Evolutionary conservation across 2,888 invertebrate species (phyloP).

Genomic region (Oscheius onirici): DNA sequence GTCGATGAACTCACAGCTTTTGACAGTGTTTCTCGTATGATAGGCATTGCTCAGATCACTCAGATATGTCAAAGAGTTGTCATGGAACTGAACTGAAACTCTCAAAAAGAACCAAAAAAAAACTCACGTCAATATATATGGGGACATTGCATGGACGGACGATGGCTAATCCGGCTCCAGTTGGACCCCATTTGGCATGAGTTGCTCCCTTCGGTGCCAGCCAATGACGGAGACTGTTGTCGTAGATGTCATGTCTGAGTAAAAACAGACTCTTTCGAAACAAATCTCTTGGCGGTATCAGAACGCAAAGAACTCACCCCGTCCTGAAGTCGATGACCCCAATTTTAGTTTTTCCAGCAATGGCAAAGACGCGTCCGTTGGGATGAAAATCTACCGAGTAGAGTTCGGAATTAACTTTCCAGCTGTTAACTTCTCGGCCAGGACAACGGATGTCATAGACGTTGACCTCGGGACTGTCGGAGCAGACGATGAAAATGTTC

Average conservation of each 20-base stretch:
- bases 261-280: not conserved
- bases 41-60: slow-evolving; percentile 85
- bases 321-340: not conserved
- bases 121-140: slow-evolving; percentile 30
- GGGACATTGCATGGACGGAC: slow-evolving; percentile 19
- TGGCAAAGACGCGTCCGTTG: not conserved
- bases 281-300: not conserved
- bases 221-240: not conserved
- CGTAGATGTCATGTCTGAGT: not conserved
- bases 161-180: slow-evolving; percentile 27
- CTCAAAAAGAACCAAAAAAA: not conserved
- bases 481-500: slow-evolving; percentile 13
- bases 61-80: slow-evolving; percentile 17
- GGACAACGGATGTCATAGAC: slow-evolving; percentile 11
- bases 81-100: slow-evolving; percentile 32
- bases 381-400: slow-evolving; percentile 16
- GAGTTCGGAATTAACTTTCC: not conserved
- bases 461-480: not conserved
- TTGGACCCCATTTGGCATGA: slow-evolving; percentile 28
- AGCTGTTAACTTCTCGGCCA: not conserved
- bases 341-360: not conserved
- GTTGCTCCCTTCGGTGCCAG: not conserved
- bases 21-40: slow-evolving; percentile 96
- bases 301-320: not conserved
- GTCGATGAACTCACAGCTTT: slow-evolving; percentile 92